Evolutionary conservation across 2,113 vertebrate species (phyloP).

Genomic region (Hassar affinis): DNA sequence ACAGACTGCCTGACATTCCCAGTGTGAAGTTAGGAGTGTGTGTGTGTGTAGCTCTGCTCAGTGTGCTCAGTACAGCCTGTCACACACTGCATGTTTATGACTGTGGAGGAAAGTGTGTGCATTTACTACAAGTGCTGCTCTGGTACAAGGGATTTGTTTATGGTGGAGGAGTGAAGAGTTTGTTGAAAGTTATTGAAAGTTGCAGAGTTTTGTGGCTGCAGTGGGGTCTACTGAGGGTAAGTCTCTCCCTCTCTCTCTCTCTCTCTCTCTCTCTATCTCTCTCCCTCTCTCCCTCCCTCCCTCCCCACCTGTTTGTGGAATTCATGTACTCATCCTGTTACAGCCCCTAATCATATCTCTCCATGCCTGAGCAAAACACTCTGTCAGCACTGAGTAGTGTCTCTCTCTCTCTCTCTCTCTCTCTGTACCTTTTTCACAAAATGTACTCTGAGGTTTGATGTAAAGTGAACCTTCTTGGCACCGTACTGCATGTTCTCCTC

Average conservation of each 20-base stretch:
- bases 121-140: not conserved
- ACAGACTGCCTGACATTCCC: constrained; percentile 56
- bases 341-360: constrained; percentile 31
- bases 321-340: constrained; percentile 35
- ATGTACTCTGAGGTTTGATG: not conserved
- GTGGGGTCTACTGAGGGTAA: constrained; percentile 31
- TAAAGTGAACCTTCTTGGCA: not conserved
- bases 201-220: constrained; percentile 2
- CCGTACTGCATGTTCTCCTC: not conserved
- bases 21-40: constrained; percentile 38
- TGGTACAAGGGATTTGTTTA: constrained; percentile 4
- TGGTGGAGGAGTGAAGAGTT: constrained; percentile 8
- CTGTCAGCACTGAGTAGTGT: constrained; percentile 1
- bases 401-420: not conserved
- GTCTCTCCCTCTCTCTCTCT: constrained; percentile 20
- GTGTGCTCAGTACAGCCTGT: constrained; percentile 18
- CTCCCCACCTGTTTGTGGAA: constrained; percentile 60
- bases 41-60: constrained; percentile 43
- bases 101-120: not conserved
- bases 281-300: constrained; percentile 5
- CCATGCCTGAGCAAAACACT: constrained; percentile 41
- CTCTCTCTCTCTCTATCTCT: not conserved
- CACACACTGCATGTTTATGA: not conserved
- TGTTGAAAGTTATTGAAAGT: constrained; percentile 26
- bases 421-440: not conserved